Evolutionary conservation across 2,797 vertebrate genomes (phyloP).

Genomic region (Gymnothorax javanicus): DNA sequence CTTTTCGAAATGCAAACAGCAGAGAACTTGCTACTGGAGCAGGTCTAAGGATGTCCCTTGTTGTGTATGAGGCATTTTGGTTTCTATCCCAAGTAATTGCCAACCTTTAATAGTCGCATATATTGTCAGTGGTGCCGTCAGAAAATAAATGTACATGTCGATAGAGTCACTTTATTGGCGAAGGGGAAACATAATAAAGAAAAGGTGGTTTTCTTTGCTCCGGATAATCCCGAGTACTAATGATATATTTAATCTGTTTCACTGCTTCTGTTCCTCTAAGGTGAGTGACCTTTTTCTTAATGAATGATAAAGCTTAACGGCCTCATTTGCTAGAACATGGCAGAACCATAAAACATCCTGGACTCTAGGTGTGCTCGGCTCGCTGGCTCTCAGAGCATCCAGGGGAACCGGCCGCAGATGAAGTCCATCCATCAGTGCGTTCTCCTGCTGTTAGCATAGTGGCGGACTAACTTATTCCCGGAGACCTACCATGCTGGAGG

Average conservation of each 20-base stretch:
- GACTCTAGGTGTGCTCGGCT: neutral
- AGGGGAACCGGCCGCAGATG: conserved; percentile 7
- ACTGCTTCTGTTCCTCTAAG: conserved; percentile 73
- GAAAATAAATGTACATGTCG: neutral
- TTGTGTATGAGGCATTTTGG: neutral
- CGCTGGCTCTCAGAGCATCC: neutral
- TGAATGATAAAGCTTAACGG: conserved; percentile 8
- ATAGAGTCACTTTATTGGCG: neutral
- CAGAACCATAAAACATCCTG: neutral
- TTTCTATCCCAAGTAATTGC: neutral
- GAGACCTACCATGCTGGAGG: too few species aligned
- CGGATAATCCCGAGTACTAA: conserved; percentile 55
- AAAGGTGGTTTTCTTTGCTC: neutral
- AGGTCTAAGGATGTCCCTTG: neutral
- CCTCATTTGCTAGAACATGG: conserved; percentile 29
- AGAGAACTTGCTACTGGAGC: neutral
- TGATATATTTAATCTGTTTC: conserved; percentile 66
- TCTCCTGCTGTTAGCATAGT: neutral
- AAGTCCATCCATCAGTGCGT: neutral
- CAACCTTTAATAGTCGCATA: conserved; percentile 2
- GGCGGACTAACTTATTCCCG: too few species aligned
- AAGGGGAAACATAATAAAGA: neutral
- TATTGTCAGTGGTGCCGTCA: neutral
- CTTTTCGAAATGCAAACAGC: neutral
- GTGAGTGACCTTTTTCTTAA: conserved; percentile 65